phyloP scores from a whole-genome alignment of 1,140 invertebrate species.

The Panonychus citri region DNA sequence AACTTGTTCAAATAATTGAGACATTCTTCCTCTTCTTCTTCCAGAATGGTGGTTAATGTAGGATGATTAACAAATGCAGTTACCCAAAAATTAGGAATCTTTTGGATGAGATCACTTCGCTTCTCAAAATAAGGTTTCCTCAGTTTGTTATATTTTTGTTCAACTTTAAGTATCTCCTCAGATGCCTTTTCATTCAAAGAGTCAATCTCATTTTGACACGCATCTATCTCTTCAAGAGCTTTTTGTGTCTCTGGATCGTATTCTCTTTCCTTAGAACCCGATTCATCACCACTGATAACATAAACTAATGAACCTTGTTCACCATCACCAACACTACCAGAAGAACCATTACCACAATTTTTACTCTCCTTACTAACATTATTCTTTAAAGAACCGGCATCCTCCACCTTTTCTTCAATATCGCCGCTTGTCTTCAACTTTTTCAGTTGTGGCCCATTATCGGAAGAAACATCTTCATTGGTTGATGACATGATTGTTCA shows the following conservation, averaged over 20 bases:
- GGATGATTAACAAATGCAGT: conserved; percentile 80
- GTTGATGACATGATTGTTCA: no score
- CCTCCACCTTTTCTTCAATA: no score
- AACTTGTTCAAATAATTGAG: conserved; percentile 55
- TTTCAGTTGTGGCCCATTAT: no score
- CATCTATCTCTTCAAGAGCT: conserved; percentile 50
- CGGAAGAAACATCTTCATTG: no score
- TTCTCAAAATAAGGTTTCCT: conserved; percentile 64
- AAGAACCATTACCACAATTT: no score
- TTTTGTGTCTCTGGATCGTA: conserved; percentile 25
- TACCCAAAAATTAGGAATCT: conserved; percentile 76
- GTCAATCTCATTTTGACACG: conserved; percentile 56
- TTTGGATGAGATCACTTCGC: conserved; percentile 53
- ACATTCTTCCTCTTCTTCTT: conserved; percentile 69
- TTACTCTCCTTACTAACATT: no score
- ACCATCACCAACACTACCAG: no score
- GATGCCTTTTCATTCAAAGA: conserved; percentile 56
- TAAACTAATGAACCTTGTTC: no score
- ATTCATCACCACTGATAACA: no score
- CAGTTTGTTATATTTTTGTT: conserved; percentile 72
- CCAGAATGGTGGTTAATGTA: conserved; percentile 54
- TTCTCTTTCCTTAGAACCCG: no score
- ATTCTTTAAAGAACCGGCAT: no score
- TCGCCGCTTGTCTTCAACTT: no score
- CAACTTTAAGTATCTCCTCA: conserved; percentile 64